Evolutionary conservation across 2,113 vertebrate genomes (phyloP).

Genomic region (Pipra filicauda): DNA sequence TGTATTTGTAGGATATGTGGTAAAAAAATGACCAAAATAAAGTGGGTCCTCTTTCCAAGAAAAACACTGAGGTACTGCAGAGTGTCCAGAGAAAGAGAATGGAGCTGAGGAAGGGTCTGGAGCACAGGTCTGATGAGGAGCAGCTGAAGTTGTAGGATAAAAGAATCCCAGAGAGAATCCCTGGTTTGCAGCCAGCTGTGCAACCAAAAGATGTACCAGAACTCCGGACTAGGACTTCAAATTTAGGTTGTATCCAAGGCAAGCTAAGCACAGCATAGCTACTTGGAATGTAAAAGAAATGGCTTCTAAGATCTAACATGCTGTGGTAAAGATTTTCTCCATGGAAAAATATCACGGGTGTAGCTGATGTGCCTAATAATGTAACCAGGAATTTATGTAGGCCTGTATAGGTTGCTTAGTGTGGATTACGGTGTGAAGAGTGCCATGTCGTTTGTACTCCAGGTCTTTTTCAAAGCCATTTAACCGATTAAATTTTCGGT

Average conservation of each 20-base stretch:
- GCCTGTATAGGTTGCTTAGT: background rate
- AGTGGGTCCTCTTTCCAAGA: background rate
- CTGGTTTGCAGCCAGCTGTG: background rate
- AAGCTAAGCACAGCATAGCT: background rate
- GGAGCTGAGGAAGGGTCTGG: background rate
- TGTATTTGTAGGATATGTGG: rapidly evolving
- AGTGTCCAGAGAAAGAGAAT: rapidly evolving
- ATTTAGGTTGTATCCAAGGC: background rate
- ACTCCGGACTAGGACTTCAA: background rate
- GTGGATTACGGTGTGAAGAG: background rate
- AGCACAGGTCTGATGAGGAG: background rate
- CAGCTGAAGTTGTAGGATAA: background rate
- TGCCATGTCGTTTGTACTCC: background rate
- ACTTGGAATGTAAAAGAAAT: background rate
- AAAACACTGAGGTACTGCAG: background rate
- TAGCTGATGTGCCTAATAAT: background rate
- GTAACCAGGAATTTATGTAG: background rate
- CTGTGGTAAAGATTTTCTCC: background rate
- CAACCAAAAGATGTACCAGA: background rate
- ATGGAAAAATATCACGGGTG: background rate
- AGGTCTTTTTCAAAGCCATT: background rate
- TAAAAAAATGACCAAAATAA: background rate
- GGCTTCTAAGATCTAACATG: background rate
- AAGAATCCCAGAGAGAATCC: background rate
- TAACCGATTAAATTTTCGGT: background rate